phyloP scores from a whole-genome alignment of 2,797 vertebrate genomes.

The Triplophysa bombifrons region DNA sequence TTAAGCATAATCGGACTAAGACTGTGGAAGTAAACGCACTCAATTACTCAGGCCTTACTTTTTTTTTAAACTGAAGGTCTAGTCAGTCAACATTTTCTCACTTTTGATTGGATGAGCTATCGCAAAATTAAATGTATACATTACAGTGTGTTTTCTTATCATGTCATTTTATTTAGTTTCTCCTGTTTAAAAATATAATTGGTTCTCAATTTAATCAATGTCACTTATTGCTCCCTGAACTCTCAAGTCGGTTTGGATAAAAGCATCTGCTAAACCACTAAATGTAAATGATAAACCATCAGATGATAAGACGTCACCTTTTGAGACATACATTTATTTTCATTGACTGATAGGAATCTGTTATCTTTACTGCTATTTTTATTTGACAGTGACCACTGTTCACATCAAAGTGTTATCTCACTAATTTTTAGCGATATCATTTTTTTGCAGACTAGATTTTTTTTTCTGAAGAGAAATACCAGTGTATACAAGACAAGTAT shows the following conservation, averaged over 20 bases:
- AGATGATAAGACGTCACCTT: constrained; percentile 52
- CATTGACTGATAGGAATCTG: constrained; percentile 55
- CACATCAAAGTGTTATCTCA: constrained; percentile 9
- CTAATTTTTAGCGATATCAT: too few species aligned
- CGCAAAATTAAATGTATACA: constrained; percentile 55
- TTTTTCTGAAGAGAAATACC: too few species aligned
- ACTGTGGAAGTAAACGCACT: too few species aligned
- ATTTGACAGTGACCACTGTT: background rate
- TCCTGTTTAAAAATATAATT: constrained; percentile 58
- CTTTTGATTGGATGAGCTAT: constrained; percentile 27
- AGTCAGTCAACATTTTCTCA: background rate
- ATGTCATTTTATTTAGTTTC: constrained; percentile 47
- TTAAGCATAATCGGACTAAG: too few species aligned
- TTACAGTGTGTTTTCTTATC: constrained; percentile 46
- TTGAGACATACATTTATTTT: constrained; percentile 49
- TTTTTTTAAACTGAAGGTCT: too few species aligned
- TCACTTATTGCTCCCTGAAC: too few species aligned
- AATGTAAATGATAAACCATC: constrained; percentile 47
- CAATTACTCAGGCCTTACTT: background rate
- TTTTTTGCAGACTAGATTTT: too few species aligned
- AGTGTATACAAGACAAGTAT: too few species aligned
- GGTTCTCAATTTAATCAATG: constrained; percentile 54
- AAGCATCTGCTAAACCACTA: too few species aligned
- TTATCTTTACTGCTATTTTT: too few species aligned
- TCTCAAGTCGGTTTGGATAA: too few species aligned